Percentiles rank a stretch among this genome's conserved stretches.
phyloP scores from a whole-genome alignment of 2,888 invertebrate species.

The Xestia c-nigrum region DNA sequence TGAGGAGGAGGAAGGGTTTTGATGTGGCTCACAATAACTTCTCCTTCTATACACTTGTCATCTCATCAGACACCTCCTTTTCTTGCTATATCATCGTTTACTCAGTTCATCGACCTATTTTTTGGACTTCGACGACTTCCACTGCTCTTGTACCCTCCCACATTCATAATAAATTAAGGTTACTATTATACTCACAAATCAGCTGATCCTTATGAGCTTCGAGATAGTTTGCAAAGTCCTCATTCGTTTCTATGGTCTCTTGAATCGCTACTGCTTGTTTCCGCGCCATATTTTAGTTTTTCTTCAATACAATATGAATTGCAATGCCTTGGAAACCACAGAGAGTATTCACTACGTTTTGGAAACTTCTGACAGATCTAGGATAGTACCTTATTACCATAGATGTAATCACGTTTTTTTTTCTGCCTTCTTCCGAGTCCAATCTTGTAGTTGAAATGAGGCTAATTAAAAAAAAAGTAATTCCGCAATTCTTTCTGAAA shows the following conservation, averaged over 20 bases:
- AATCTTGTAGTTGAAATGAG: background rate
- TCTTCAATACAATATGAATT: background rate
- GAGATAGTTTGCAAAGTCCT: slow-evolving; percentile 80
- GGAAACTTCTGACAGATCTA: slow-evolving; percentile 1
- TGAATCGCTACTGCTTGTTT: slow-evolving; percentile 83
- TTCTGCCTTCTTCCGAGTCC: background rate
- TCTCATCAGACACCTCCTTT: too few relatives aligned
- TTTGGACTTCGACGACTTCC: too few relatives aligned
- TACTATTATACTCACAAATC: slow-evolving; percentile 81
- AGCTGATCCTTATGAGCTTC: slow-evolving; percentile 72
- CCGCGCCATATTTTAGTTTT: slow-evolving; percentile 79
- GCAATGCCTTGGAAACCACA: background rate
- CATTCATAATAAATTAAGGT: background rate
- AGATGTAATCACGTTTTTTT: background rate
- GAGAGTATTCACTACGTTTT: too few relatives aligned
- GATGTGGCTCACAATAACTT: too few relatives aligned
- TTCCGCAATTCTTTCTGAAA: background rate
- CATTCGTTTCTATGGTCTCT: slow-evolving; percentile 80
- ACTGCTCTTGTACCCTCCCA: too few relatives aligned
- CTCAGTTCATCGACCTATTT: too few relatives aligned
- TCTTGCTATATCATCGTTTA: too few relatives aligned
- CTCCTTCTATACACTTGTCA: too few relatives aligned
- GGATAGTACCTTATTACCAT: background rate
- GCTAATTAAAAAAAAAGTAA: background rate
- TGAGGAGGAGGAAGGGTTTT: too few relatives aligned